Evolutionary conservation across 53 echinoderm and acorn worm genomes (phyloP).

Genomic region (Actinopyga echinites): DNA sequence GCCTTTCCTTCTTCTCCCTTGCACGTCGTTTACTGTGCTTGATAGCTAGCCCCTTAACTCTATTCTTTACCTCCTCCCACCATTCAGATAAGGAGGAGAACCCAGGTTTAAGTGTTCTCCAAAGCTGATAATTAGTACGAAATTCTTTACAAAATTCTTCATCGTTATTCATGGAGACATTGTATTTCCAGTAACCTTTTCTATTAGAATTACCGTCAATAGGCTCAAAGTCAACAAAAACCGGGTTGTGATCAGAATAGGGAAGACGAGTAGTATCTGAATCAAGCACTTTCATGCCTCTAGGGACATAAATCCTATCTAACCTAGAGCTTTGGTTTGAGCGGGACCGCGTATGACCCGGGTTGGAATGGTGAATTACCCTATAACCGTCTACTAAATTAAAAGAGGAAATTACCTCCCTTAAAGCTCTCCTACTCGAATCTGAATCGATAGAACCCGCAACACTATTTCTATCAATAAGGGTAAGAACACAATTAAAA

Average conservation of each 20-base stretch:
- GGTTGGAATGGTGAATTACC: no score
- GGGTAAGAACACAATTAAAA: no score
- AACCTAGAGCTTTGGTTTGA: neutral
- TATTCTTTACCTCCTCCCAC: slow-evolving; percentile 4
- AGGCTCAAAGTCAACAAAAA: neutral
- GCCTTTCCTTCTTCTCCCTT: neutral
- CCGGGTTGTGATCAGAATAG: neutral
- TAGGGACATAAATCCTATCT: neutral
- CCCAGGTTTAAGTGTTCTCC: neutral
- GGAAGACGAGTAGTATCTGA: neutral
- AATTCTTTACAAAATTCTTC: neutral
- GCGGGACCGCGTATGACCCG: neutral
- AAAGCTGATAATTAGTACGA: neutral
- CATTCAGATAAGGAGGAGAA: neutral
- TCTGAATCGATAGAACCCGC: no score
- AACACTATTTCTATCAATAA: no score
- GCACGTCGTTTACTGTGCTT: neutral
- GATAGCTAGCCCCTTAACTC: neutral
- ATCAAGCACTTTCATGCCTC: neutral
- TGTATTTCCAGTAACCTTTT: neutral
- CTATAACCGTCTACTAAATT: no score
- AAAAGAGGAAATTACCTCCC: no score
- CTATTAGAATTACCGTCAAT: no score
- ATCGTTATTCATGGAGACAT: neutral
- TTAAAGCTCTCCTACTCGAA: no score